Conservation (phyloP, 2,888 invertebrate species). For the Agriopis aurantiaria region DNA sequence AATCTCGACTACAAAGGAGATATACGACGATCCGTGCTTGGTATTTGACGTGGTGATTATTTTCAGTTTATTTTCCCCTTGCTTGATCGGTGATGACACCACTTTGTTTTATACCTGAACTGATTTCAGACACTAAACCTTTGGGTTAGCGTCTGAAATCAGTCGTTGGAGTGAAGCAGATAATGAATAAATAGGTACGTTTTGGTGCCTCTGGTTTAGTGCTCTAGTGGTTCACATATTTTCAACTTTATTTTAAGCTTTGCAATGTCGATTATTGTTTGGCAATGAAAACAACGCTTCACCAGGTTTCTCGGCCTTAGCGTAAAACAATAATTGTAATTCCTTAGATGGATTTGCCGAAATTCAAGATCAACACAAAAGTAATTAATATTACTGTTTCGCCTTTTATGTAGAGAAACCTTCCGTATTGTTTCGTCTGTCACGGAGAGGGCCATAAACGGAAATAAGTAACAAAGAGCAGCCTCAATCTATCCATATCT, state of each 20-base stretch:
- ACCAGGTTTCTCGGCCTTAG: not conserved
- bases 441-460: slow-evolving; percentile 48
- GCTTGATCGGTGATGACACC: slow-evolving; percentile 5
- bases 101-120: not conserved
- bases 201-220: not conserved
- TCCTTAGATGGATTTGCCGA: slow-evolving; percentile 22
- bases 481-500: slow-evolving; percentile 53
- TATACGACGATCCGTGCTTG: slow-evolving; percentile 61
- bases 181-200: not conserved
- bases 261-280: slow-evolving; percentile 3
- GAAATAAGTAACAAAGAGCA: slow-evolving; percentile 54
- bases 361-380: slow-evolving; percentile 37
- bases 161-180: not conserved
- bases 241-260: not conserved
- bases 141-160: not conserved
- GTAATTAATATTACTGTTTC: slow-evolving; percentile 41
- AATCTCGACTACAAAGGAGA: slow-evolving; percentile 77
- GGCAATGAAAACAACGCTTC: not conserved
- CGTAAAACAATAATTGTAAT: slow-evolving; percentile 11
- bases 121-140: too few species aligned
- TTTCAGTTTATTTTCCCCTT: slow-evolving; percentile 48
- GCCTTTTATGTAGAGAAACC: slow-evolving; percentile 34
- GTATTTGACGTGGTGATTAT: slow-evolving; percentile 51
- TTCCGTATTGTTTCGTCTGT: slow-evolving; percentile 44
- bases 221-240: not conserved